Evolutionary conservation across 2,797 vertebrate species (phyloP).

Genomic region (Danio tinwini): DNA sequence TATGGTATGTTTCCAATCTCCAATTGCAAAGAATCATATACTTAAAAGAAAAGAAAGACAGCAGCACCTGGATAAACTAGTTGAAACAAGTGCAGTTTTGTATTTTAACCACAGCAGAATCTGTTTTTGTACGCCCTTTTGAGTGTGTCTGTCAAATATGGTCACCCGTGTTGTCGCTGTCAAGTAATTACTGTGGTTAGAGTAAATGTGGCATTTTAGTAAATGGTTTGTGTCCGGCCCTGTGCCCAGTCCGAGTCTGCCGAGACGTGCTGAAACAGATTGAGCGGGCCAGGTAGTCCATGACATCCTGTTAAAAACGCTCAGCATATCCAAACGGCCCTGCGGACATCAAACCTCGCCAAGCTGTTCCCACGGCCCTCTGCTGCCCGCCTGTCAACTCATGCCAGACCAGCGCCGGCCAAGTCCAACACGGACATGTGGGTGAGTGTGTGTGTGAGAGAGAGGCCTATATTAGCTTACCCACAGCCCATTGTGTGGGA

Average conservation of each 20-base stretch:
- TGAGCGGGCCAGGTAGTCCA: slow-evolving; percentile 72
- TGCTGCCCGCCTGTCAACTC: slow-evolving; percentile 47
- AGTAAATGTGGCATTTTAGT: slow-evolving; percentile 61
- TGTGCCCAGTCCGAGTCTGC: slow-evolving; percentile 55
- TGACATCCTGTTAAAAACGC: slow-evolving; percentile 70
- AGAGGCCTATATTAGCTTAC: slow-evolving; percentile 41
- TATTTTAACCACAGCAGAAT: slow-evolving; percentile 30
- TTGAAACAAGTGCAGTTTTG: slow-evolving; percentile 31
- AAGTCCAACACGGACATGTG: slow-evolving; percentile 60
- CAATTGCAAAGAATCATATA: slow-evolving; percentile 2
- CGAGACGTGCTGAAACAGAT: slow-evolving; percentile 63
- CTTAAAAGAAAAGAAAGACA: slow-evolving; percentile 13
- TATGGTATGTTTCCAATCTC: slow-evolving; percentile 19
- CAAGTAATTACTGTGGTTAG: slow-evolving; percentile 55
- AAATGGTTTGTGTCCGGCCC: slow-evolving; percentile 61
- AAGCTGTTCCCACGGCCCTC: slow-evolving; percentile 62
- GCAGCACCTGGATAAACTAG: slow-evolving; percentile 30
- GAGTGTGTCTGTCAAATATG: slow-evolving; percentile 44
- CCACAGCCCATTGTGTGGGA: slow-evolving; percentile 52
- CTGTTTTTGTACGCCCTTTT: slow-evolving; percentile 41
- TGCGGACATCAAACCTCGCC: slow-evolving; percentile 59
- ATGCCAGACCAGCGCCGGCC: slow-evolving; percentile 57
- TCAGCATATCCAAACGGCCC: slow-evolving; percentile 73
- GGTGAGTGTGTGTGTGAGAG: slow-evolving; percentile 38
- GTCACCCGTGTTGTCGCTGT: slow-evolving; percentile 41